Conservation (phyloP, 1,140 invertebrate species). For the Habropoda laboriosa region DNA sequence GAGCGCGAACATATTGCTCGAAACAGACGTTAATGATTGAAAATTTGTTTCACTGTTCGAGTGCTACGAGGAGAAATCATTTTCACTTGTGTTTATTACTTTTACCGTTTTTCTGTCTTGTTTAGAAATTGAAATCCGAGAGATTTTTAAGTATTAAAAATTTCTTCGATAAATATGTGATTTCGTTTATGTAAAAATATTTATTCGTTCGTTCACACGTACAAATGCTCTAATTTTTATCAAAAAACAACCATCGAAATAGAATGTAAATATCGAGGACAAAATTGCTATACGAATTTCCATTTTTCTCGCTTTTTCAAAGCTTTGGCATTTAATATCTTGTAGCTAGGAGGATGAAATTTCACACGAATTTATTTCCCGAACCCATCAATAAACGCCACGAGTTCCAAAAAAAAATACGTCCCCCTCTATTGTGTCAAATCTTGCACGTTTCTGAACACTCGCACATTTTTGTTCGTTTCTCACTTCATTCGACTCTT, state of each 20-base stretch:
- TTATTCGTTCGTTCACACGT: background rate
- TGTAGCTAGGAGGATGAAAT: background rate
- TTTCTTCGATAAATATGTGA: background rate
- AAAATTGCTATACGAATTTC: background rate
- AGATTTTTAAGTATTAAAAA: background rate
- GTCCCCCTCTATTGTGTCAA: constrained; percentile 3
- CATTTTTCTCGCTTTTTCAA: background rate
- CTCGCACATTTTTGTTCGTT: background rate
- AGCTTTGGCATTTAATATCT: background rate
- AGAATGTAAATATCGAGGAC: background rate
- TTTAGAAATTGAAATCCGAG: too few relatives aligned
- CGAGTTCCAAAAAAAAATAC: background rate
- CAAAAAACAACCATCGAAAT: background rate
- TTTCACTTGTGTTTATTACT: too few relatives aligned
- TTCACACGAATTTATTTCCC: constrained; percentile 1
- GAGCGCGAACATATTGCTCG: background rate
- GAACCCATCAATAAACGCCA: constrained; percentile 10
- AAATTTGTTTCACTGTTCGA: background rate
- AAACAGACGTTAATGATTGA: background rate
- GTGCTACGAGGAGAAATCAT: too few relatives aligned
- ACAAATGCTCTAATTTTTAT: background rate
- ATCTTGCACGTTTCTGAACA: constrained; percentile 5
- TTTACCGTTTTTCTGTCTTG: too few relatives aligned
- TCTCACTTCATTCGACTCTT: background rate
- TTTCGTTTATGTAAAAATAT: background rate